A percentile compares a stretch with the other conserved stretches of the same genome.
Conservation (phyloP, 2,797 vertebrate genomes). For the Sardinella longiceps region DNA sequence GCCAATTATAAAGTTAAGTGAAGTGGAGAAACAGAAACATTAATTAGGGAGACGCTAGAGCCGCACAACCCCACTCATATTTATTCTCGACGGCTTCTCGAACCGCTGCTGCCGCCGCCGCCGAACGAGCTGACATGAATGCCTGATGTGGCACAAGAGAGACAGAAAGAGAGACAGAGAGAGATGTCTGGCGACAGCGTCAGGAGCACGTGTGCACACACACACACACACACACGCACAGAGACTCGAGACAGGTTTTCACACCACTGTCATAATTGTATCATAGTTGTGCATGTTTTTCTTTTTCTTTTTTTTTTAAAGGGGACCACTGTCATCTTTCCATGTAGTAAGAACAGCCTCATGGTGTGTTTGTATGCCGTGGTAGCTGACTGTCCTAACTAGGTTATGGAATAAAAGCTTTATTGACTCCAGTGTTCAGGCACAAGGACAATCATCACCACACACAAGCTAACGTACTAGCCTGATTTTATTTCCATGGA, state of each 20-base stretch:
- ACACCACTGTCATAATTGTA: neutral
- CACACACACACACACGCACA: no score
- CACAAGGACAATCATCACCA: conserved; percentile 16
- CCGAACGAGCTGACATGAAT: conserved; percentile 46
- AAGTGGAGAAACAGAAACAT: conserved; percentile 91
- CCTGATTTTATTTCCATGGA: conserved; percentile 33
- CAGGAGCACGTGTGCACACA: no score
- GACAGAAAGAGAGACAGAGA: neutral
- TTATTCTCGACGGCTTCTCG: conserved; percentile 67
- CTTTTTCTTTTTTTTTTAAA: neutral
- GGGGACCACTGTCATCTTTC: neutral
- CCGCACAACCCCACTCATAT: conserved; percentile 72
- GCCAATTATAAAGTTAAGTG: conserved; percentile 98
- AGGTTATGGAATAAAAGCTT: neutral
- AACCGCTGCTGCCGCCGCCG: conserved; percentile 12
- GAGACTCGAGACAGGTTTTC: neutral
- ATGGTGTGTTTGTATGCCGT: neutral
- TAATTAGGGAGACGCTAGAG: conserved; percentile 74
- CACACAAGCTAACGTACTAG: conserved; percentile 37
- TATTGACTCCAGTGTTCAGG: neutral
- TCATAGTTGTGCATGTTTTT: neutral
- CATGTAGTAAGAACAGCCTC: neutral
- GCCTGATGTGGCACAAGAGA: conserved; percentile 31
- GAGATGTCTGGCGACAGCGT: neutral
- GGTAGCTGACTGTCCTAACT: neutral